Evolutionary conservation across 2,888 invertebrate species (phyloP), one percentile per base, ranked within the genome.

Genomic region (Callimorpha dominula): DNA sequence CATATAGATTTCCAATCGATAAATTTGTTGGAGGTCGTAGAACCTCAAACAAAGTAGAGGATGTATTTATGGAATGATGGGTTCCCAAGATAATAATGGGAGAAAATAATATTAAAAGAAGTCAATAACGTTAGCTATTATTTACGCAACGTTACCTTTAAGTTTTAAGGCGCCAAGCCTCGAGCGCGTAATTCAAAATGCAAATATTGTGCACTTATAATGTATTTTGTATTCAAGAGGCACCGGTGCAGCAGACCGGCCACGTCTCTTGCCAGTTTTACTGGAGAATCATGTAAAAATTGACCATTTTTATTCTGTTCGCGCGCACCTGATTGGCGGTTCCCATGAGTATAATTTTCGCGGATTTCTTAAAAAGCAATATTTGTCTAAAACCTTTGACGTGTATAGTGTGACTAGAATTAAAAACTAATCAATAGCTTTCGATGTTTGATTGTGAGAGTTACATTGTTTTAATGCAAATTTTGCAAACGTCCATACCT

Each of bases 291-390:
- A 95, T 94, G 95, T 95, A 94, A 95, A 94, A 95, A 92, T 91
- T 87, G 84, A 85, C 90, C 89, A 94, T 95, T 93, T 94, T 94
- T 92, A 95, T 95, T 94, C 94, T 81, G 87, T 85, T 82, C 93
- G 93, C 93, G 92, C 91, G 86, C 90, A 85, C 82, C 89, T 92
- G 88, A 95, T 94, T 93, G 93, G 93, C 92, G 92, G 94, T 95
- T 95, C 95, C 94, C 95, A 95, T 92, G 95, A 89, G 89, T 89
- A 90, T 95, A 94, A 95, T 95, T 95, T 95, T 95, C 92, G 90
- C 94, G 89, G 89, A 87, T 89, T 83, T 85, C 87, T 88, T 88
- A 89, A 89, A 91, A 90, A 88, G 77, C 78, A 69, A 87, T 86
- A 84, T 86, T 90, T 88, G 88, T 89, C 90, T 89, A 88, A 88